These are phyloP conservation scores for Pycnonotus jocosus DNA, from an alignment of 2,113 vertebrate species.

Conservation along the genomic window DNA sequence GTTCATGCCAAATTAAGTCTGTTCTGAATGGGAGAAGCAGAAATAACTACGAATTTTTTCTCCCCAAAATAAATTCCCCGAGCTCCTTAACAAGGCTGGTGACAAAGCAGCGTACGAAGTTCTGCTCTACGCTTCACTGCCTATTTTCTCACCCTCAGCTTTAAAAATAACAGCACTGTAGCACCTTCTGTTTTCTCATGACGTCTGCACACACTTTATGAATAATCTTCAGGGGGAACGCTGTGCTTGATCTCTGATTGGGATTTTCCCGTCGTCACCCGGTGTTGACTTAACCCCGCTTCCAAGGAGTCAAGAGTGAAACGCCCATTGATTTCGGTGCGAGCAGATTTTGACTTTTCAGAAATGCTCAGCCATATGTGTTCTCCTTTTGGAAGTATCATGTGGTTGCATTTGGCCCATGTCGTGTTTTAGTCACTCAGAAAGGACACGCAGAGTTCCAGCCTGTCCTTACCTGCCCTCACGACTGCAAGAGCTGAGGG, in stretches of 20 bases:
- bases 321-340: neutral
- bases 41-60: neutral
- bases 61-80: neutral
- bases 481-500: neutral
- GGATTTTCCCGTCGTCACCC: constrained; percentile 19
- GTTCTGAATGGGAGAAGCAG: neutral
- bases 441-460: constrained; percentile 35
- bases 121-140: neutral
- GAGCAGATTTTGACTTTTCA: constrained; percentile 59
- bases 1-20: neutral
- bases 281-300: constrained; percentile 25
- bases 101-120: constrained; percentile 21
- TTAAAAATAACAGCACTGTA: constrained; percentile 61
- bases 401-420: constrained; percentile 51
- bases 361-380: constrained; percentile 49
- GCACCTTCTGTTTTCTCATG: constrained; percentile 51
- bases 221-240: constrained; percentile 9
- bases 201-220: neutral
- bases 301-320: constrained; percentile 13
- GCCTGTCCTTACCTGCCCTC: constrained; percentile 59
- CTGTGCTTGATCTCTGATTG: neutral
- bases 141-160: constrained; percentile 43
- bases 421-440: constrained; percentile 49
- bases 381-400: constrained; percentile 37
- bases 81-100: neutral